Conservation (phyloP, 2,797 vertebrate species). For the Chanos chanos region DNA sequence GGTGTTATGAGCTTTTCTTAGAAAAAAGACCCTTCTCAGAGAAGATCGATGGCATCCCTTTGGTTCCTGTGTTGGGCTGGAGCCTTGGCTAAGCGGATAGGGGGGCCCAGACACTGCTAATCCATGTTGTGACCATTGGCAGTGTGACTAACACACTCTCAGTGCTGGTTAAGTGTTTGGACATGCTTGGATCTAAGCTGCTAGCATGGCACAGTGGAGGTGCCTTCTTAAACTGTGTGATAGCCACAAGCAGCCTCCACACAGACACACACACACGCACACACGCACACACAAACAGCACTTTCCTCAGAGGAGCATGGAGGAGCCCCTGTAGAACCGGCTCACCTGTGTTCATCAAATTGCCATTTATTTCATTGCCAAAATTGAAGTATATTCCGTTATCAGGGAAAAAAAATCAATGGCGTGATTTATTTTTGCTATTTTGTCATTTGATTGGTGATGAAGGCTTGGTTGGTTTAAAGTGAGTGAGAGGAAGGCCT, state of each 20-base stretch:
- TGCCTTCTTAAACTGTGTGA: background rate
- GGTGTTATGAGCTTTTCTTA: background rate
- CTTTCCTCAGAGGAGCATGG: too few relatives aligned
- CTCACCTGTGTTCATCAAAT: too few relatives aligned
- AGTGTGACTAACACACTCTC: background rate
- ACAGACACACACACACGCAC: background rate
- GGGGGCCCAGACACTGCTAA: background rate
- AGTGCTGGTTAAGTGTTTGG: background rate
- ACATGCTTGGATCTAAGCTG: background rate
- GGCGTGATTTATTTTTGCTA: too few relatives aligned
- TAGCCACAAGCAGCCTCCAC: background rate
- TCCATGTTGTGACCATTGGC: background rate
- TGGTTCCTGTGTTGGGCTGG: background rate
- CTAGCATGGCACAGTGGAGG: background rate
- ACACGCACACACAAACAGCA: too few relatives aligned
- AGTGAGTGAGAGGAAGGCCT: too few relatives aligned
- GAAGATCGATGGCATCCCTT: slow-evolving; percentile 10
- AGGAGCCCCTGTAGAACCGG: too few relatives aligned
- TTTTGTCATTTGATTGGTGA: too few relatives aligned
- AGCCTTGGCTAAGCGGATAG: slow-evolving; percentile 1
- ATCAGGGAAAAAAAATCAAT: too few relatives aligned
- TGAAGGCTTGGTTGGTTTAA: too few relatives aligned
- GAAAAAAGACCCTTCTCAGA: background rate
- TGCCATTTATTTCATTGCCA: too few relatives aligned
- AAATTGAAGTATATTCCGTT: too few relatives aligned